Percentiles rank a stretch among this genome's conserved stretches.
phyloP scores from a whole-genome alignment of 1,140 invertebrate genomes.

The Cherax quadricarinatus region DNA sequence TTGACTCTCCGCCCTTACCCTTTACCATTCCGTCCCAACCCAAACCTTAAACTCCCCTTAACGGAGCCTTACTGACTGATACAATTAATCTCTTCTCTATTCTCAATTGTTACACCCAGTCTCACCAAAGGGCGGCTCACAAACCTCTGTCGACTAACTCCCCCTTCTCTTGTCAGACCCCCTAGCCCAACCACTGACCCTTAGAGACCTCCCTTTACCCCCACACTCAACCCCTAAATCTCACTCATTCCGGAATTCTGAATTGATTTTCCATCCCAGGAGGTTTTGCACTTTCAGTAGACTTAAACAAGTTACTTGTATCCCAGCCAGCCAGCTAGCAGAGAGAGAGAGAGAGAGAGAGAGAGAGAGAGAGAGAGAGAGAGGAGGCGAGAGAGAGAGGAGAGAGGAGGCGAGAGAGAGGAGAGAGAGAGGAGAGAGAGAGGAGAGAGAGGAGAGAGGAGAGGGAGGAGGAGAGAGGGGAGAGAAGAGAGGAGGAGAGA shows the following conservation, averaged over 20 bases:
- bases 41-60: conserved; percentile 5
- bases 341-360: too few relatives aligned
- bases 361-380: too few relatives aligned
- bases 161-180: background rate
- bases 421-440: too few relatives aligned
- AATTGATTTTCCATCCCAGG: background rate
- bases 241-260: background rate
- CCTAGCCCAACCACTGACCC: conserved; percentile 39
- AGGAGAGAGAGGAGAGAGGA: too few relatives aligned
- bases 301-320: too few relatives aligned
- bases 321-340: too few relatives aligned
- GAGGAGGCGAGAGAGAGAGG: too few relatives aligned
- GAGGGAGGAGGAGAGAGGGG: too few relatives aligned
- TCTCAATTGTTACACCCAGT: conserved; percentile 34
- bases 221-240: background rate
- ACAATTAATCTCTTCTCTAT: conserved; percentile 46
- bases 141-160: conserved; percentile 31
- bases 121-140: conserved; percentile 32
- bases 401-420: too few relatives aligned
- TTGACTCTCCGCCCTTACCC: background rate
- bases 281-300: background rate
- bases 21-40: background rate
- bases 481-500: too few relatives aligned
- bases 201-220: background rate
- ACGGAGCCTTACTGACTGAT: conserved; percentile 54